Conservation (phyloP, 2,888 invertebrate genomes). For the Nemoura dubitans region DNA sequence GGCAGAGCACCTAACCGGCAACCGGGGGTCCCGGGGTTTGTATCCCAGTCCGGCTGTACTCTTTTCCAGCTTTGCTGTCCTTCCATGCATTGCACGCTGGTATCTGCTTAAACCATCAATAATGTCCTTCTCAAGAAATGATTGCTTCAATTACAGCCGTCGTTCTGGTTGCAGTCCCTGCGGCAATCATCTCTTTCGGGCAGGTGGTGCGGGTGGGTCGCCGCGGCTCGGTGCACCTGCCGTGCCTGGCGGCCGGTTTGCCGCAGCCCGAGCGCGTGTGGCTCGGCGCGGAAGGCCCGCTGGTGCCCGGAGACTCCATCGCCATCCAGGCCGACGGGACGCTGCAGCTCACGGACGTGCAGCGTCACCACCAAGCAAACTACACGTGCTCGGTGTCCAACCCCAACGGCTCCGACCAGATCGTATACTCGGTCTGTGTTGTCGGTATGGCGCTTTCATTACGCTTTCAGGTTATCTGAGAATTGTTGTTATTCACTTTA, state of each 20-base stretch:
- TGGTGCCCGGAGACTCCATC: conserved; percentile 49
- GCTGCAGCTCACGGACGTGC: conserved; percentile 55
- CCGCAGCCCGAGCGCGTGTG: conserved; percentile 54
- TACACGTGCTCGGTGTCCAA: conserved; percentile 58
- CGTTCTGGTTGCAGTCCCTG: conserved; percentile 49
- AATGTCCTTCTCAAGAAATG: no score
- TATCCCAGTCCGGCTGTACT: no score
- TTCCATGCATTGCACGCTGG: no score
- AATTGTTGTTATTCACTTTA: no score
- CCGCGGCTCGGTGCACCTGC: conserved; percentile 47
- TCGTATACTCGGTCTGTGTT: conserved; percentile 56
- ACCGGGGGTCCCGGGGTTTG: no score
- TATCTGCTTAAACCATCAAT: no score
- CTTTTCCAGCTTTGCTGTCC: no score
- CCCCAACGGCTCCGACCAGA: conserved; percentile 56
- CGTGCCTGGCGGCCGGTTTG: conserved; percentile 51
- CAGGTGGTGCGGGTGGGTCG: conserved; percentile 47
- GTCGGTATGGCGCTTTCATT: conserved; percentile 53
- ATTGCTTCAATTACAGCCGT: no score
- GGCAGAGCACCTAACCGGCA: no score
- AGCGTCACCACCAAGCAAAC: conserved; percentile 56
- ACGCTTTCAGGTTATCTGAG: no score
- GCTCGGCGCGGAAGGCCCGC: conserved; percentile 51
- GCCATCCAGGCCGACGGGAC: conserved; percentile 54
- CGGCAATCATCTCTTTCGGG: conserved; percentile 53